phyloP scores from a whole-genome alignment of 2,113 vertebrate genomes.

The Carassius auratus region DNA sequence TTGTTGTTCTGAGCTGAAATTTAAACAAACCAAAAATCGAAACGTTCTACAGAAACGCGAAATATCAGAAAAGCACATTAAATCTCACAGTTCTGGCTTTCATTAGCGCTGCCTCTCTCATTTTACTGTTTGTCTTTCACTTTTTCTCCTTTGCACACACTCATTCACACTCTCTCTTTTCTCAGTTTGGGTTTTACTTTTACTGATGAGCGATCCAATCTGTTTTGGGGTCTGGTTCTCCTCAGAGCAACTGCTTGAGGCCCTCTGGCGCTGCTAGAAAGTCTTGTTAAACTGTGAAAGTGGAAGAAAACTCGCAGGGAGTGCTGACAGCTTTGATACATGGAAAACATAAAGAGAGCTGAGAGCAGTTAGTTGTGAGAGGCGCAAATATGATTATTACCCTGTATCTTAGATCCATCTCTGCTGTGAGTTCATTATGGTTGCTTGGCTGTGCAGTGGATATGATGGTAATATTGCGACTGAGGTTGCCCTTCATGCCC shows the following conservation, averaged over 20 bases:
- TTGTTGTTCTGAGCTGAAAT: slow-evolving; percentile 9
- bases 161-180: not conserved
- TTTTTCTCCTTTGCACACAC: not conserved
- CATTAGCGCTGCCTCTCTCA: not conserved
- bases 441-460: slow-evolving; percentile 15
- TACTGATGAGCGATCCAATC: not conserved
- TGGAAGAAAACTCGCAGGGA: not conserved
- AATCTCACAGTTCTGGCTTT: slow-evolving; percentile 14
- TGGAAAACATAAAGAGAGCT: slow-evolving; percentile 14
- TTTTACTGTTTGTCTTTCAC: not conserved
- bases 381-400: slow-evolving; percentile 26
- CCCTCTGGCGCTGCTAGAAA: slow-evolving; percentile 8
- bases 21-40: not conserved
- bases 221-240: slow-evolving; percentile 10
- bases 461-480: slow-evolving; percentile 2
- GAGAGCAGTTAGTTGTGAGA: slow-evolving; percentile 33
- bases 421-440: slow-evolving; percentile 27
- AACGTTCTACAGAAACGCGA: not conserved
- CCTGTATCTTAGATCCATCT: slow-evolving; percentile 36
- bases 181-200: not conserved
- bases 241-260: not conserved
- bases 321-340: slow-evolving; percentile 15
- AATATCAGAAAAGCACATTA: slow-evolving; percentile 16
- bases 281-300: not conserved
- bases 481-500: slow-evolving; percentile 21